Evolutionary conservation across 2,888 invertebrate species (phyloP), one percentile per base, ranked within the genome.

Genomic region (Harpalus rubripes): DNA sequence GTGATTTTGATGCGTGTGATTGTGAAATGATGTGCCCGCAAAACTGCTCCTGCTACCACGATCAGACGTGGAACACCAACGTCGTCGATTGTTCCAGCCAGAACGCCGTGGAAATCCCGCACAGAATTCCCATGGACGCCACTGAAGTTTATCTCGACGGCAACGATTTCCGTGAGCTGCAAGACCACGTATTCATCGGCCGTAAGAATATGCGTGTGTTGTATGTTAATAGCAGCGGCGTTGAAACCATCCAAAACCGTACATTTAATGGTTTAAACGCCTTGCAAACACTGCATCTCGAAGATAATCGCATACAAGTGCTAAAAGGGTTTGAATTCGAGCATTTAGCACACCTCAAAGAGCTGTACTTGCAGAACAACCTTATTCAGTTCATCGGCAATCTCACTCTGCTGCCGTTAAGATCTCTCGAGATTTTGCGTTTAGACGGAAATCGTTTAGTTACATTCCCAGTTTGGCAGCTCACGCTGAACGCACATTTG

Each of bases 11-110:
- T 90, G 97, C 97, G 86, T 98, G 98, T 91, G 98, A 98, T 91
- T 98, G 98, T 92, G 97, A 98, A 92, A 97, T 98, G 96, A 97
- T 96, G 87, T 98, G 98, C 90, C 98, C 98, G 44, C 94, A 95
- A 88, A 97, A 97, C 89, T 98, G 98, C 92, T 95, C 96, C 88
- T 98, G 98, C 91, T 98, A 97, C 92, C 97, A 98, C 91, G 98
- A 98, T 90, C 96, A 97, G 90, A 95, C 96, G 87, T 98, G 98
- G 97, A 95, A 96, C 88, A 97, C 97, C 81, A 98, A 97, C 91
- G 96, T 97, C 61, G 97, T 98, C 72, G 98, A 98, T 90, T 98
- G 98, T 91, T 96, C 97, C 87, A 95, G 95, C 15, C 95, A 96
- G 91, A 93, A 94, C 89, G 94, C 96, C 88, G 92, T 93, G 86